Evolutionary conservation across 2,888 invertebrate species (phyloP).

Genomic region (Biston betularia): DNA sequence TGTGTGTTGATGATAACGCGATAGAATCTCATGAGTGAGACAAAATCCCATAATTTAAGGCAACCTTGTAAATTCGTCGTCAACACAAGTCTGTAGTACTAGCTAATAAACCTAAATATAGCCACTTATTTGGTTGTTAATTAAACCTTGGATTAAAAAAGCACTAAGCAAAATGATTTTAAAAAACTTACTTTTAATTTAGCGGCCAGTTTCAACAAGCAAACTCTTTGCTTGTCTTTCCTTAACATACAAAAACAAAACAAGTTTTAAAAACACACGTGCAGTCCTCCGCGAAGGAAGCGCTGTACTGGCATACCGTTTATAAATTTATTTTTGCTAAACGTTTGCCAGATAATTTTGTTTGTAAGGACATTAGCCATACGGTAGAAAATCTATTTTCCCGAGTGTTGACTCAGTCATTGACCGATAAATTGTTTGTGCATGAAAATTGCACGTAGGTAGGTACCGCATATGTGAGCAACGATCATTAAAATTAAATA

Average conservation of each 20-base stretch:
- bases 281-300: constrained; percentile 2
- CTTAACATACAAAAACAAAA: constrained; percentile 1
- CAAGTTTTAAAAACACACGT: constrained; percentile 9
- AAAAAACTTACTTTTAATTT: constrained; percentile 11
- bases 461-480: neutral
- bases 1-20: neutral
- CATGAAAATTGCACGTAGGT: neutral
- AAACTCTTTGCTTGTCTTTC: constrained; percentile 5
- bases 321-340: constrained; percentile 14
- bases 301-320: neutral
- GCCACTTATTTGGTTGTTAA: too few species aligned
- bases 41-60: constrained; percentile 3
- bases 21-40: neutral
- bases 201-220: neutral
- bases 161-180: too few species aligned
- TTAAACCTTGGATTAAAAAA: too few species aligned
- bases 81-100: too few species aligned
- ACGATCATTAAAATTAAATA: too few species aligned
- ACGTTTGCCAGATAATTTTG: constrained; percentile 34
- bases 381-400: constrained; percentile 28
- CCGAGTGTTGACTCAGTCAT: constrained; percentile 22
- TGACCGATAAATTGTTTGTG: constrained; percentile 24
- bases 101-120: too few species aligned
- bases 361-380: constrained; percentile 31
- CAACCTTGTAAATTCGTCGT: neutral